phyloP scores from a whole-genome alignment of 2,888 invertebrate species.

The Anthophora plumipes region DNA sequence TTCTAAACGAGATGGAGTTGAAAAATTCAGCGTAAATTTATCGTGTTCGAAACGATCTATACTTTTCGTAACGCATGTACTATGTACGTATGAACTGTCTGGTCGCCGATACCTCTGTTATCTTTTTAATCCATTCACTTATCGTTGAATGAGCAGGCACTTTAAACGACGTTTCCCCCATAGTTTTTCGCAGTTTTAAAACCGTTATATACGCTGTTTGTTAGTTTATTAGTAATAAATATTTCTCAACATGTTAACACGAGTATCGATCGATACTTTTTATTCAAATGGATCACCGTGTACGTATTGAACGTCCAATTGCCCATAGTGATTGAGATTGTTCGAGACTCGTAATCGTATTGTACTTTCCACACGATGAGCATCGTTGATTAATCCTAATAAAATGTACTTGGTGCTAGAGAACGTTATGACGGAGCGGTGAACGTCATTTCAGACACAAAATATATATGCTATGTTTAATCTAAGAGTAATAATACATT shows the following conservation, averaged over 20 bases:
- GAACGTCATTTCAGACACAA: too few species aligned
- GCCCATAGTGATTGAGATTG: background rate
- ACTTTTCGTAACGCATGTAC: background rate
- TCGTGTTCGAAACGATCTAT: background rate
- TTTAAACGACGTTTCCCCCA: background rate
- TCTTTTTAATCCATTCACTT: background rate
- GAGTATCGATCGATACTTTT: constrained; percentile 8
- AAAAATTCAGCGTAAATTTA: background rate
- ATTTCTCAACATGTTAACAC: background rate
- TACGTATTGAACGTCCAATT: background rate
- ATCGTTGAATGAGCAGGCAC: background rate
- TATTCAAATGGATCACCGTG: background rate
- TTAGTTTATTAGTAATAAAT: background rate
- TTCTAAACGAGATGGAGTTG: background rate
- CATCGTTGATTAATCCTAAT: background rate
- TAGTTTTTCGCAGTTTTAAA: background rate
- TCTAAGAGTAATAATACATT: background rate
- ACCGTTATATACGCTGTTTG: background rate
- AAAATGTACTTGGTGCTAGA: too few species aligned
- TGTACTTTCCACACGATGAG: background rate
- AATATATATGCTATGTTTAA: background rate
- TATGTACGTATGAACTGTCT: background rate
- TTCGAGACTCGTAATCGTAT: background rate
- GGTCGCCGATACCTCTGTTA: background rate
- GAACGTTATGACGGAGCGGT: background rate